Evolutionary conservation across 2,888 invertebrate species (phyloP).

Genomic region (Cantharis nigra): DNA sequence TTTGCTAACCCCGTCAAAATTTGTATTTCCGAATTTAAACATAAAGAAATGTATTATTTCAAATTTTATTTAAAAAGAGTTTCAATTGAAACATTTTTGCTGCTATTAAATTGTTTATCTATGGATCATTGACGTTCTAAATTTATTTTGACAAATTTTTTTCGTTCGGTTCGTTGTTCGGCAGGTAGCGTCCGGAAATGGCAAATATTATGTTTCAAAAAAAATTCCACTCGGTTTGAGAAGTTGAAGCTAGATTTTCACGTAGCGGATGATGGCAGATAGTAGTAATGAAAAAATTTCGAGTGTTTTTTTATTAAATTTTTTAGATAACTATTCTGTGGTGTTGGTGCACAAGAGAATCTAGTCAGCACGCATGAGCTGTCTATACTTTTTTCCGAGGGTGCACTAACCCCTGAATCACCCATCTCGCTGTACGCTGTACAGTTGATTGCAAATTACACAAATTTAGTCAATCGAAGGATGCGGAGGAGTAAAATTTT

Average conservation of each 20-base stretch:
- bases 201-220: background rate
- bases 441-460: slow-evolving; percentile 36
- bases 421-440: slow-evolving; percentile 32
- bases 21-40: background rate
- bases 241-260: background rate
- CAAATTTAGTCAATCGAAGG: slow-evolving; percentile 19
- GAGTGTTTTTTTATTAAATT: background rate
- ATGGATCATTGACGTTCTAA: background rate
- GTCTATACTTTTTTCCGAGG: slow-evolving; percentile 35
- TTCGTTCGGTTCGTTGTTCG: background rate
- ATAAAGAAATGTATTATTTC: background rate
- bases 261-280: background rate
- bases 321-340: background rate
- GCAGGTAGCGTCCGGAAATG: background rate
- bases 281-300: background rate
- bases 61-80: background rate
- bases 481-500: background rate
- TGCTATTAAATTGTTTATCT: background rate
- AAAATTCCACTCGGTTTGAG: background rate
- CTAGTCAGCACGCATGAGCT: slow-evolving; percentile 17
- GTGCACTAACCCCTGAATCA: slow-evolving; percentile 37
- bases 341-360: slow-evolving; percentile 1
- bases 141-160: background rate
- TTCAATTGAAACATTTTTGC: background rate
- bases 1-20: background rate